A percentile compares a stretch with the other conserved stretches of the same genome.
These are phyloP conservation scores for Grus americana DNA, from an alignment of 2,113 vertebrate genomes.

Conservation along the genomic window DNA sequence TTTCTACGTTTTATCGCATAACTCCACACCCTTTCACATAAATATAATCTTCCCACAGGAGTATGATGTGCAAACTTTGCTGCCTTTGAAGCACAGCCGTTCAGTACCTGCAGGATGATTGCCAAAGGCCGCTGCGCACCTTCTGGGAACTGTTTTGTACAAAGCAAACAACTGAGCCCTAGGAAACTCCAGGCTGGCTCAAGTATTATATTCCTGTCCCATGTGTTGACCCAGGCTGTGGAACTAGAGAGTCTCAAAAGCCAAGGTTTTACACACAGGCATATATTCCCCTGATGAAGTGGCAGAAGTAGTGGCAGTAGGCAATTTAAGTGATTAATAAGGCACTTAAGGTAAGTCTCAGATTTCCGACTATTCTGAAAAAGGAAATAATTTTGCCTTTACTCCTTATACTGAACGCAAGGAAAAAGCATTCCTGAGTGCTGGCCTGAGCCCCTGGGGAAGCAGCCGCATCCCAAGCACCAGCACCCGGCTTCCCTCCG, in stretches of 20 bases:
- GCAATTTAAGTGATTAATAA: slow-evolving; percentile 9
- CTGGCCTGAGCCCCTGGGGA: not conserved
- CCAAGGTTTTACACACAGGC: not conserved
- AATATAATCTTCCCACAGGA: not conserved
- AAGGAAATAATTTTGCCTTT: not conserved
- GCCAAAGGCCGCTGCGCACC: fast-evolving
- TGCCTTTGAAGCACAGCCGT: not conserved
- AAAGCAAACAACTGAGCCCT: not conserved
- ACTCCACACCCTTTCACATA: not conserved
- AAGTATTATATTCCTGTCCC: not conserved
- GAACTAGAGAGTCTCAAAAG: not conserved
- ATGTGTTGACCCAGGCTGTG: not conserved
- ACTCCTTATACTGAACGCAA: fast-evolving
- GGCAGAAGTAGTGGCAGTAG: not conserved
- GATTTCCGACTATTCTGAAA: not conserved
- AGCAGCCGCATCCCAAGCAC: not conserved
- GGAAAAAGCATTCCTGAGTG: not conserved
- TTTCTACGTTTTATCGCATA: not conserved
- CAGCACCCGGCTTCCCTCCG: not conserved
- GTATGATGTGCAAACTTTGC: not conserved
- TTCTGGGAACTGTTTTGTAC: not conserved
- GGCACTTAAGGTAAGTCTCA: not conserved
- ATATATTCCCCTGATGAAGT: not conserved
- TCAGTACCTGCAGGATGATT: not conserved
- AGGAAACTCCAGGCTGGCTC: not conserved